Evolutionary conservation across 2,113 vertebrate species (phyloP).

Genomic region (Nothobranchius kuhntae): DNA sequence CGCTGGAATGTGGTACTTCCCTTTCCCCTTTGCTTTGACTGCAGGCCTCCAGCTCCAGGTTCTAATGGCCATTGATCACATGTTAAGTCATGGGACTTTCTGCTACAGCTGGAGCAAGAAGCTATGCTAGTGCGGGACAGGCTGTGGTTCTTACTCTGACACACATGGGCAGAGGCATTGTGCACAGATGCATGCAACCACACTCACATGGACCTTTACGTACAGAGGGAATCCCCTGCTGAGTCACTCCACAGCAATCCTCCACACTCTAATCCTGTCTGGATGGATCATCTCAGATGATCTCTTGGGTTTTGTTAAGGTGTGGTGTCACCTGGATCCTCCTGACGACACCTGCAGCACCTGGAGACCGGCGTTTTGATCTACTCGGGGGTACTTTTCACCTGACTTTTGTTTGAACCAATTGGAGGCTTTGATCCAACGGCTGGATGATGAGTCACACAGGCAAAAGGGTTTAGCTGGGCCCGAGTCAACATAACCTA

Average conservation of each 20-base stretch:
- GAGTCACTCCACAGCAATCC: conserved; percentile 40
- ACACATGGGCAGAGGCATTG: conserved; percentile 9
- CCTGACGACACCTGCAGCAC: neutral
- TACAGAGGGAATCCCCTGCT: conserved; percentile 64
- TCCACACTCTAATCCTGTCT: conserved; percentile 39
- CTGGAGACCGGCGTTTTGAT: neutral
- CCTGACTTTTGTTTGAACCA: no score
- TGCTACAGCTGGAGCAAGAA: conserved; percentile 38
- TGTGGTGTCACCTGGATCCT: conserved; percentile 48
- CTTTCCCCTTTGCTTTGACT: conserved; percentile 9
- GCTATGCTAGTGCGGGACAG: conserved; percentile 45
- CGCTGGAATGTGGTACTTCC: neutral
- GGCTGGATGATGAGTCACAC: conserved; percentile 54
- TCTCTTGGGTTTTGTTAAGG: conserved; percentile 21
- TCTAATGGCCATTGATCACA: conserved; percentile 31
- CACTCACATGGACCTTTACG: conserved; percentile 10
- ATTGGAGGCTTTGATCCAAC: conserved; percentile 17
- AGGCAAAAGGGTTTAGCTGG: conserved; percentile 44
- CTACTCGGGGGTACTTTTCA: neutral
- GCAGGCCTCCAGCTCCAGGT: conserved; percentile 15
- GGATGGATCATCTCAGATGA: conserved; percentile 43
- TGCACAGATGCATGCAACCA: conserved; percentile 13
- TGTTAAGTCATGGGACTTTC: conserved; percentile 34
- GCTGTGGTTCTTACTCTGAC: conserved; percentile 30
- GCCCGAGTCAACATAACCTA: conserved; percentile 63